Conservation (phyloP, 2,797 vertebrate species). For the Pseudochirops cupreus region DNA sequence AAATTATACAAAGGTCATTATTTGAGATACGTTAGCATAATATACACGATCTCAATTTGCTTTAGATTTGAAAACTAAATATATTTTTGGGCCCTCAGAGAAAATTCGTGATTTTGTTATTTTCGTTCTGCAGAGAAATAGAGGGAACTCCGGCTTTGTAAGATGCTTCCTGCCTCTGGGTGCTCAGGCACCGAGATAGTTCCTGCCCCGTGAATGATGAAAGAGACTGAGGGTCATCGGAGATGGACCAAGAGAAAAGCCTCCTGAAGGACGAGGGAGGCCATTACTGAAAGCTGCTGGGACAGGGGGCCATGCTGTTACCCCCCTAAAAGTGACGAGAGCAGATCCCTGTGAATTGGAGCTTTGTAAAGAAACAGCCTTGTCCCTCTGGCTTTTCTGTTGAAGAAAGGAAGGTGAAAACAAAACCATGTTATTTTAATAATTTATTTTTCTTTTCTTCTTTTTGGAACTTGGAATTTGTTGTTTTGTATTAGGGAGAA, state of each 20-base stretch:
- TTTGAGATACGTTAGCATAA: background rate
- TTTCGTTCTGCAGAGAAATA: background rate
- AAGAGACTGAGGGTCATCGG: background rate
- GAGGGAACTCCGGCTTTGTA: background rate
- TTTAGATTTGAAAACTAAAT: background rate
- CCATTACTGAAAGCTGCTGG: background rate
- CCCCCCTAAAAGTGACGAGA: background rate
- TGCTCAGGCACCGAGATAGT: background rate
- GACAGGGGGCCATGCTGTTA: background rate
- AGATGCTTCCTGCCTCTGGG: background rate
- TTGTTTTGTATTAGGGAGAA: background rate
- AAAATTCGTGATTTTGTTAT: background rate
- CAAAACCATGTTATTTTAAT: background rate
- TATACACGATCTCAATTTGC: background rate
- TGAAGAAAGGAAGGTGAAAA: background rate
- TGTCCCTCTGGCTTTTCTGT: background rate
- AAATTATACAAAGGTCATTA: background rate
- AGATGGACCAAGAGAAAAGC: background rate
- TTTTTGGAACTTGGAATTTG: background rate
- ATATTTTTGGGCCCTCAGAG: background rate
- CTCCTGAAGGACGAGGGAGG: background rate
- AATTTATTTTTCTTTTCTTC: background rate
- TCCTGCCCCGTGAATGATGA: background rate
- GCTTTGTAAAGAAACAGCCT: background rate
- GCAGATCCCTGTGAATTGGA: background rate